Base-by-base conservation (phyloP, 2,113 vertebrate genomes). In the Amazona vittata region DNA sequence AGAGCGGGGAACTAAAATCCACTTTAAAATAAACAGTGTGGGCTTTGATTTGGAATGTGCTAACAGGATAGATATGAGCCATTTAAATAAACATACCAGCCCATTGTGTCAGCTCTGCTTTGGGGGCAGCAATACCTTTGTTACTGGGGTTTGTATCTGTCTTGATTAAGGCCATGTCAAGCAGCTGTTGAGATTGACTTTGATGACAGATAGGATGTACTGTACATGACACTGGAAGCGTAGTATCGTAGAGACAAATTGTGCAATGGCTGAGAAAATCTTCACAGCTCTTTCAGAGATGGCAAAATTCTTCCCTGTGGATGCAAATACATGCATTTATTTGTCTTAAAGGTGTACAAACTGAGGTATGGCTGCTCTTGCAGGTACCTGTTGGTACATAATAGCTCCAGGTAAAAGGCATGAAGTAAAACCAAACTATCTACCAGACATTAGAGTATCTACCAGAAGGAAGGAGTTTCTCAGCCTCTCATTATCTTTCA, bases 11-110 rank as follows among this genome's bases (percentile, higher is more conserved):
- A 86, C 65, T 55, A 25, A 97, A 97, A 96, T 89, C 94, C 79
- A 93, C 43, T 81, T 55, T 79, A 96, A 93, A 96, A 91, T 91
- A 97, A 96, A 94, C 73, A 83, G 31, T 71, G 87, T 74, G 67
- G 80, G 60, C 43, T 84, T 94, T 94, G 64, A 93, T 93, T 89
- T 79, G 64, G 91, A 91, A 78, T 91, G 90, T 86, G 74, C 81
- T 91, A 93, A 96, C 85, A 96, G 87, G 85, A 87, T 57, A 93
- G 92, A 87, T 85, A 91, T 11, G 67, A 95, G 68, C 76, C 77
- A 55, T 96, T 96, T 94, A 96, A 96, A 89, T 90, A 93, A 93
- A 87, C 70, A 85, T 37, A 78, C 65, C 78, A 81, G 73, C 60
- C 65, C 65, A 39, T 76, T 91, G 69, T 83, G 70, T 93, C 95